Evolutionary conservation across 2,888 invertebrate genomes (phyloP), one percentile per base, ranked within the genome.

Genomic region (Conchocele bisecta): DNA sequence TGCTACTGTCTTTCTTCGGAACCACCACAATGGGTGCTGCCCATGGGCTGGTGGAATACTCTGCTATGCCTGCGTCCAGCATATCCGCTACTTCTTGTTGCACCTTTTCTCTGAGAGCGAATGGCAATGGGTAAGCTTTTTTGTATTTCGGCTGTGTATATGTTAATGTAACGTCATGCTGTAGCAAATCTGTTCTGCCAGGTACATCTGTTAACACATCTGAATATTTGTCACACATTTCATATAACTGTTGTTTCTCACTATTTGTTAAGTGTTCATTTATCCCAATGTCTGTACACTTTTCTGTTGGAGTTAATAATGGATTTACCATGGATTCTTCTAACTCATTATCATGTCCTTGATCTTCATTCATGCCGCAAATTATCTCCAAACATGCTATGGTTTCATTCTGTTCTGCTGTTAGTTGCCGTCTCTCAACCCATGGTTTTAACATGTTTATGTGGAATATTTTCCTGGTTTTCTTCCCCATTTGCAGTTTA

Each of bases 31-130:
- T 39, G 9, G 60, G 42, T 5, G 39, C 35, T 15, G 50, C 61
- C 50, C 57, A 68, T 9, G 56, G 61, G 50, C 68, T 56, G n/a
- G 9, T 56, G 13, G 53, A 51, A 26, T 60, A 61, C 15, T 58
- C 56, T 17, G 63, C 63, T 26, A 70, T 54, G 22, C 59, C 59
- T n/a, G 29, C 37, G 11, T 58, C 39, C 15, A 58, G n/a, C 54
- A 61, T 61, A 13, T 28, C 4, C 7, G 53, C 46, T n/a, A 56
- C 7, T 37, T 57, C 57, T 6, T 24, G 11, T 33, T 24, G 46
- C n/a, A 61, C 31, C 9, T 48, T 46, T 17, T 53, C 59, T 26
- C 33, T 20, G 37, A 60, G 20, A 6, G 66, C 53, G 37, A 59
- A 35, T 0, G 60, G 59, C 2, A 60, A 15, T n/a, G 17, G 33